These are phyloP conservation scores for Nomia melanderi DNA, from an alignment of 1,140 invertebrate species.

Conservation along the genomic window DNA sequence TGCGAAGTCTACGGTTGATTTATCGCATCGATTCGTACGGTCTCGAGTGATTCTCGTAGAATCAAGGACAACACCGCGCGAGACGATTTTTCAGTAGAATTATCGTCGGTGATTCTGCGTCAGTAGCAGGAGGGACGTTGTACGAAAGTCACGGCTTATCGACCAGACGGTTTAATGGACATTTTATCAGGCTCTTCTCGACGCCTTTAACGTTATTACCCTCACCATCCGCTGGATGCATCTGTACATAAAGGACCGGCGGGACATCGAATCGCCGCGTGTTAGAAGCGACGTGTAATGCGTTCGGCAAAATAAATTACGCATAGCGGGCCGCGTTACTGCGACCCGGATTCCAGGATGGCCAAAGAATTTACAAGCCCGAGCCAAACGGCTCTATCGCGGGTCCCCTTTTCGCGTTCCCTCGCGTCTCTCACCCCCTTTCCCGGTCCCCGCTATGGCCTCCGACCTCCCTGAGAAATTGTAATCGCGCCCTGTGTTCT, in stretches of 20 bases:
- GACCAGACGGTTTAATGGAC: conserved; percentile 49
- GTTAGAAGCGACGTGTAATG: conserved; percentile 68
- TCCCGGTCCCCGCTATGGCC: not conserved
- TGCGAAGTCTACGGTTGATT: too few relatives aligned
- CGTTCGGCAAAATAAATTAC: conserved; percentile 68
- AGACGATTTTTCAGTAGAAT: not conserved
- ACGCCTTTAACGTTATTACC: conserved; percentile 50
- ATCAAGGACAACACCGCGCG: too few relatives aligned
- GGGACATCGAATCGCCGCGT: conserved; percentile 44
- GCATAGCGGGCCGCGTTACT: conserved; percentile 53
- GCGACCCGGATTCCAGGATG: conserved; percentile 63
- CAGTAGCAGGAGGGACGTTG: not conserved
- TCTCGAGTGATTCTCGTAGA: too few relatives aligned
- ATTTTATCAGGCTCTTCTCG: conserved; percentile 47
- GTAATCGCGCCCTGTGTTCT: conserved; percentile 32
- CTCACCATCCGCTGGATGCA: conserved; percentile 35
- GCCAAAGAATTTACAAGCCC: conserved; percentile 70
- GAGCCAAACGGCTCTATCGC: conserved; percentile 69
- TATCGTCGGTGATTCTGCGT: not conserved
- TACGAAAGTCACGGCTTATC: conserved; percentile 27
- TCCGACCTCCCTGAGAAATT: conserved; percentile 43
- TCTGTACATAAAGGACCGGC: conserved; percentile 38
- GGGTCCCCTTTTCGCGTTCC: conserved; percentile 6
- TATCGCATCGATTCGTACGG: too few relatives aligned
- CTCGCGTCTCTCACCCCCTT: not conserved